phyloP scores from a whole-genome alignment of 2,113 vertebrate genomes.

The Hyperoodon ampullatus region DNA sequence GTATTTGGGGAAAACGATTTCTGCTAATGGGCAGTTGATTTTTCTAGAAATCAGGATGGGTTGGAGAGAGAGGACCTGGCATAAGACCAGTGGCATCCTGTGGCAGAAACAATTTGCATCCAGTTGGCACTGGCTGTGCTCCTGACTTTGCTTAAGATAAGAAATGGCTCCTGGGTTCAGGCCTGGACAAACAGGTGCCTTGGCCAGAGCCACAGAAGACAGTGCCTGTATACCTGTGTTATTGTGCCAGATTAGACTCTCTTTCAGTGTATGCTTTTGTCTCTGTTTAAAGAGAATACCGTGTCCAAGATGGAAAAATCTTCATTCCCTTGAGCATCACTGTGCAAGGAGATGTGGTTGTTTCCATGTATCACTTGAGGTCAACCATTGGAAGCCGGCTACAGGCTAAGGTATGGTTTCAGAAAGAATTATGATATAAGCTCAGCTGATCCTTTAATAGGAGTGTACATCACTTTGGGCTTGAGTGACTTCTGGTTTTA shows the following conservation, averaged over 20 bases:
- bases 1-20: neutral
- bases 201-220: neutral
- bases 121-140: neutral
- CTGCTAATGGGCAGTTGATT: neutral
- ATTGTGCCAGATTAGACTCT: neutral
- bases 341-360: constrained; percentile 95
- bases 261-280: constrained; percentile 52
- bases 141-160: neutral
- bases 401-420: constrained; percentile 93
- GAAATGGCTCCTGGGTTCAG: neutral
- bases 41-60: neutral
- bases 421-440: neutral
- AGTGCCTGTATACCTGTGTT: neutral
- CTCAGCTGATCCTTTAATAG: neutral
- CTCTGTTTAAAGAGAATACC: constrained; percentile 90
- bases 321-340: constrained; percentile 94
- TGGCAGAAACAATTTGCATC: neutral
- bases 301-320: constrained; percentile 96
- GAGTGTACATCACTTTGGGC: neutral
- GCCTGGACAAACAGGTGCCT: neutral
- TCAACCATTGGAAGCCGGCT: constrained; percentile 97
- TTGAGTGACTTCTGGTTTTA: neutral
- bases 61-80: neutral
- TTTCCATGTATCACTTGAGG: constrained; percentile 96
- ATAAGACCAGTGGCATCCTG: neutral